Evolutionary conservation across 2,797 vertebrate species (phyloP).

Genomic region (Phalanger gymnotis): DNA sequence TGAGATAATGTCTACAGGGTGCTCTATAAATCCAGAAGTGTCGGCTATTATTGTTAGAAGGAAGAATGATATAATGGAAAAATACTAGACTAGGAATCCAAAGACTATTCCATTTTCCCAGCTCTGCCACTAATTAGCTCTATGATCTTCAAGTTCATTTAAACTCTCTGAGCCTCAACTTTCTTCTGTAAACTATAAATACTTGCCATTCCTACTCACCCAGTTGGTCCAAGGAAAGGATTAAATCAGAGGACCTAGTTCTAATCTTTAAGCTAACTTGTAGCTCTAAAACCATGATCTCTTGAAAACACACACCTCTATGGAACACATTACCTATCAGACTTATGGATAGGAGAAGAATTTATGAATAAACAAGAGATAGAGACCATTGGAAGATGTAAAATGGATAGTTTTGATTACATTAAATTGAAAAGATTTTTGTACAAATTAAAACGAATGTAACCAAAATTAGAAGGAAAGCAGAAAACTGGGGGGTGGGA

Average conservation of each 20-base stretch:
- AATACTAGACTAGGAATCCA: neutral
- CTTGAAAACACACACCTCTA: neutral
- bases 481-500: neutral
- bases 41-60: neutral
- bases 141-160: neutral
- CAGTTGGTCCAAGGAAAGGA: neutral
- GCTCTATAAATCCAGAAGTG: neutral
- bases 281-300: neutral
- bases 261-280: neutral
- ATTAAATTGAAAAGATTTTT: too few relatives aligned
- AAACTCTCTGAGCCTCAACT: neutral
- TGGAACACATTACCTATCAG: too few relatives aligned
- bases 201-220: neutral
- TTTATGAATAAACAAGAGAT: too few relatives aligned
- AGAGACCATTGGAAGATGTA: too few relatives aligned
- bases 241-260: neutral
- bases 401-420: too few relatives aligned
- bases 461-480: neutral
- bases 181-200: neutral
- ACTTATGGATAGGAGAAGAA: too few relatives aligned
- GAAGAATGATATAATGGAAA: neutral
- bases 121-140: neutral
- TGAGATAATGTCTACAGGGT: neutral
- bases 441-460: neutral
- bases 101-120: neutral